Conservation (phyloP, 2,797 vertebrate genomes). For the Sebastes nivosus region DNA sequence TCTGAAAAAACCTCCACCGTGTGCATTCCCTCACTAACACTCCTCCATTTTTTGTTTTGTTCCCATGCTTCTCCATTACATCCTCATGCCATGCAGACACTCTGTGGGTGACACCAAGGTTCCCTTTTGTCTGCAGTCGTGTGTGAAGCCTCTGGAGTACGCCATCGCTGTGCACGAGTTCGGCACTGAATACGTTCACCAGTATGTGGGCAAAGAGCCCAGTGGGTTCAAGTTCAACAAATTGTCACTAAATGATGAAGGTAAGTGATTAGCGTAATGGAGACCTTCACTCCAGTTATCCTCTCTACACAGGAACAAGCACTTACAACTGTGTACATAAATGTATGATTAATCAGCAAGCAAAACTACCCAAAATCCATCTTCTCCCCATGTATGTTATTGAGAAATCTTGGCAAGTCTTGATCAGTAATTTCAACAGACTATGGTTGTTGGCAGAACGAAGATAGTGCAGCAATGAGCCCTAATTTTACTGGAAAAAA, state of each 20-base stretch:
- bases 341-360: not conserved
- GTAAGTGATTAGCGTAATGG: conserved; percentile 61
- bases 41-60: conserved; percentile 14
- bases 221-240: conserved; percentile 93
- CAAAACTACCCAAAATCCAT: not conserved
- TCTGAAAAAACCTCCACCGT: conserved; percentile 14
- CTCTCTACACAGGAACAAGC: not conserved
- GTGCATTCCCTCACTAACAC: conserved; percentile 32
- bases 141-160: conserved; percentile 92
- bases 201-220: conserved; percentile 91
- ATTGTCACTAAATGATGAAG: conserved; percentile 88
- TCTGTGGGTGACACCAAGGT: conserved; percentile 90
- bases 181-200: conserved; percentile 85
- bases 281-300: not conserved
- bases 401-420: not conserved
- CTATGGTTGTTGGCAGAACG: not conserved
- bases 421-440: not conserved
- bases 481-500: not conserved
- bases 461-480: not conserved
- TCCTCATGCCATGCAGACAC: conserved; percentile 76
- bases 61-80: conserved; percentile 5
- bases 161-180: conserved; percentile 88
- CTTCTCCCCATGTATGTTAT: not conserved
- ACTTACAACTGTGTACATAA: not conserved
- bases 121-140: conserved; percentile 94